Percentiles rank a stretch among this genome's conserved stretches.
Evolutionary conservation across 2,888 invertebrate species (phyloP).

Genomic region (Biston stratarius): DNA sequence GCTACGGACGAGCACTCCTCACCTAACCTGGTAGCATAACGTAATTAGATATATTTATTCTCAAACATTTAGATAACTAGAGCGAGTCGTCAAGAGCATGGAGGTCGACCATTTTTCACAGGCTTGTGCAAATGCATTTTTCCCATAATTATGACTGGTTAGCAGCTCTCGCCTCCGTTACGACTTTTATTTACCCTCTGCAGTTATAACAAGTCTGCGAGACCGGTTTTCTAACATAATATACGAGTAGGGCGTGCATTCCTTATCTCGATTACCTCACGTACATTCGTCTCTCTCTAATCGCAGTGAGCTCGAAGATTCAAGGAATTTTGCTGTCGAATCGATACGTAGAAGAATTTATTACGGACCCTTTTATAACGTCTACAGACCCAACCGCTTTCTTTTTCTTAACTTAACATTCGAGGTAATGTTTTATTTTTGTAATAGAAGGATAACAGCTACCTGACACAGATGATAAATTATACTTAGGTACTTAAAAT

Average conservation of each 20-base stretch:
- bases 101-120: conserved; percentile 56
- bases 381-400: conserved; percentile 52
- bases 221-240: conserved; percentile 70
- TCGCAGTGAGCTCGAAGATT: conserved; percentile 73
- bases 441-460: too few relatives aligned
- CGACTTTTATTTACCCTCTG: conserved; percentile 77
- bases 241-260: conserved; percentile 64
- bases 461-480: too few relatives aligned
- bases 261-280: conserved; percentile 71
- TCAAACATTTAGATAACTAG: conserved; percentile 37
- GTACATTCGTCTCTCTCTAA: conserved; percentile 75
- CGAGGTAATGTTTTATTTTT: neutral
- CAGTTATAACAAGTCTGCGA: conserved; percentile 55
- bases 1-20: too few relatives aligned
- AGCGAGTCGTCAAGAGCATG: conserved; percentile 44
- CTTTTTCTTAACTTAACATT: conserved; percentile 13
- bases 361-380: conserved; percentile 52
- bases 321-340: conserved; percentile 77
- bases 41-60: too few relatives aligned
- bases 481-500: too few relatives aligned
- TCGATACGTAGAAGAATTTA: conserved; percentile 75
- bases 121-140: conserved; percentile 67
- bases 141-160: conserved; percentile 63
- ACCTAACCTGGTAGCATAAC: too few relatives aligned
- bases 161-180: conserved; percentile 71